Evolutionary conservation across 2,113 vertebrate species (phyloP), one percentile per base, ranked within the genome.

Genomic region (Carlito syrichta): DNA sequence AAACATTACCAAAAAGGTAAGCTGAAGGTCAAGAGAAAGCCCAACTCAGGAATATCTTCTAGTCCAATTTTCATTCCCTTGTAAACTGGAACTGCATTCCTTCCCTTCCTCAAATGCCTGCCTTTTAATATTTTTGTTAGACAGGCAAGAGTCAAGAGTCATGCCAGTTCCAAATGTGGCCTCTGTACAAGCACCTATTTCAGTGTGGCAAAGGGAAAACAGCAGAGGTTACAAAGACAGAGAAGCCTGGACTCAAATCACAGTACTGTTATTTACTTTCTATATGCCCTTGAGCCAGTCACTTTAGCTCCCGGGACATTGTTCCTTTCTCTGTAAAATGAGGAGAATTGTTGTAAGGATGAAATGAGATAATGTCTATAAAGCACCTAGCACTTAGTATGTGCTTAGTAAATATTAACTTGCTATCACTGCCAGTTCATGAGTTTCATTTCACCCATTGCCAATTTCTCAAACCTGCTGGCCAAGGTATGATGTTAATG

Each of bases 91-190:
- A 58, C 73, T 94, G 10, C 5, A 50, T 69, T 0, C 5, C 19
- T 16, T 89, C 48, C 7, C 20, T 85, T 30, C 32, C 22, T 94
- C 54, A 87, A 77, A 81, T 86, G 40, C 12, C 89, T 83, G 69
- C n/a, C 43, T 94, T 96, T 96, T 56, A 89, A 79, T 69, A 90
- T 90, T 87, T n/a, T 68, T 71, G 38, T 89, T 69, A 89, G 73
- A 30, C 5, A 92, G 32, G 56, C 77, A 71, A 77, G 30, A 66
- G 35, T 86, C 68, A 88, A 95, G 27, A 92, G 69, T 74, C 38
- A 81, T 63, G 40, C 7, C 69, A 85, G 1, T 16, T 87, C 52
- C 20, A 86, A 90, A 87, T 32, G 40, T 63, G 62, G 45, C 50
- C 82, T 95, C 63, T 85, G n/a, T 84, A 54, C 35, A 60, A 82